A percentile compares a stretch with the other conserved stretches of the same genome.
phyloP scores from a whole-genome alignment of 2,797 vertebrate species.

The Yasuhikotakia modesta region DNA sequence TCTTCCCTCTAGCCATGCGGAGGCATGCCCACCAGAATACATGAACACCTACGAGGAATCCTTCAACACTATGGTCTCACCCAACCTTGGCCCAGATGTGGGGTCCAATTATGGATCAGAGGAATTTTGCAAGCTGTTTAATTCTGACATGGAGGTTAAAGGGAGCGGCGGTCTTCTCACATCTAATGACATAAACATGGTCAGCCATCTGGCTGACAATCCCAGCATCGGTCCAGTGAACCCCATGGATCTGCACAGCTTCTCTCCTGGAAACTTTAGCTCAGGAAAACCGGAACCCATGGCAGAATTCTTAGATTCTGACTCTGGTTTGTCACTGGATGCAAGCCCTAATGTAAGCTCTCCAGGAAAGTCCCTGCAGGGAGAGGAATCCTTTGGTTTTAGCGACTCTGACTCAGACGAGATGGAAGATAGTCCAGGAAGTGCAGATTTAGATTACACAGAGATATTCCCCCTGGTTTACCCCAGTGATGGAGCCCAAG shows the following conservation, averaged over 20 bases:
- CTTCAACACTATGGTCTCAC: constrained; percentile 73
- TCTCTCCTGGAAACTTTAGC: constrained; percentile 87
- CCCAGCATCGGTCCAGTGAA: constrained; percentile 73
- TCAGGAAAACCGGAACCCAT: constrained; percentile 69
- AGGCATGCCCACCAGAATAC: constrained; percentile 76
- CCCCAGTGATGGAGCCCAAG: constrained; percentile 70
- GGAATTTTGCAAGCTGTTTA: constrained; percentile 85
- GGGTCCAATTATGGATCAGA: constrained; percentile 74
- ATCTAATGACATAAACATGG: constrained; percentile 65
- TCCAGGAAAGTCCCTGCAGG: constrained; percentile 81
- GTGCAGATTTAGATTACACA: constrained; percentile 74
- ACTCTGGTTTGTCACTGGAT: constrained; percentile 92
- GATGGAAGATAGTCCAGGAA: constrained; percentile 79
- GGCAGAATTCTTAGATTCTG: constrained; percentile 87
- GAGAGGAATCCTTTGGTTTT: constrained; percentile 79
- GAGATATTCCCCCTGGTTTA: constrained; percentile 77
- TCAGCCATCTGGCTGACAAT: constrained; percentile 74
- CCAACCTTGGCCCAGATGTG: constrained; percentile 78
- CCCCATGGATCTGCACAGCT: constrained; percentile 82
- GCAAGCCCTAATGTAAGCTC: constrained; percentile 83
- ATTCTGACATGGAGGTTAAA: constrained; percentile 75
- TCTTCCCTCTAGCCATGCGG: constrained; percentile 70
- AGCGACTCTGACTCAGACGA: constrained; percentile 96
- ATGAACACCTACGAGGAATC: constrained; percentile 78
- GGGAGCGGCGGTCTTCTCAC: constrained; percentile 63